Conservation (phyloP, 2,797 vertebrate genomes). For the Lindbergichthys nudifrons region DNA sequence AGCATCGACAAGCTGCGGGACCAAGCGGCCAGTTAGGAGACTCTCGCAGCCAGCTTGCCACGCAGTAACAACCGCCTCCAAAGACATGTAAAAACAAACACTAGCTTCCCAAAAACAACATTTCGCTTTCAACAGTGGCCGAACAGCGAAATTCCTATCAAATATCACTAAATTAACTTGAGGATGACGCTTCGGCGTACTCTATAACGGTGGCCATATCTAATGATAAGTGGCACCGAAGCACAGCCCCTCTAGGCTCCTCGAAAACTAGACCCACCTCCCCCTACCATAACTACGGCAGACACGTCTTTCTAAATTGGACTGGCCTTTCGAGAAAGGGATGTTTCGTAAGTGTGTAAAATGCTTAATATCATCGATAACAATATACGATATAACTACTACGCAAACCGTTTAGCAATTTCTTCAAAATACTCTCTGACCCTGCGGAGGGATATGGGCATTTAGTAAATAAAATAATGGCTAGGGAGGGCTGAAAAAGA, state of each 20-base stretch:
- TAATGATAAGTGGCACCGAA: conserved; percentile 86
- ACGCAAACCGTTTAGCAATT: conserved; percentile 64
- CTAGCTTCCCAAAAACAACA: conserved; percentile 50
- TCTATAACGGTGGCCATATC: conserved; percentile 88
- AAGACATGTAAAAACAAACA: conserved; percentile 55
- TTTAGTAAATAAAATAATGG: conserved; percentile 90
- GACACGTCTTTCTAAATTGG: background rate
- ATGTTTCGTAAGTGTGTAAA: background rate
- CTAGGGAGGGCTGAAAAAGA: conserved; percentile 62
- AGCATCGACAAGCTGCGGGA: conserved; percentile 82
- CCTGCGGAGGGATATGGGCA: conserved; percentile 87
- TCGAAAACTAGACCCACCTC: conserved; percentile 77
- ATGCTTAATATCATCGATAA: background rate
- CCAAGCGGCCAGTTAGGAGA: conserved; percentile 78
- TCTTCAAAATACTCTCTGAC: conserved; percentile 87
- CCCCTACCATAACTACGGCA: conserved; percentile 53
- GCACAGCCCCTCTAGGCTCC: conserved; percentile 75
- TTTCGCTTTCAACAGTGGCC: conserved; percentile 22
- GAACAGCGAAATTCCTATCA: conserved; percentile 42
- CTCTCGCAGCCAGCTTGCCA: conserved; percentile 76
- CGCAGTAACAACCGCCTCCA: conserved; percentile 73
- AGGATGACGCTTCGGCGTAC: conserved; percentile 79
- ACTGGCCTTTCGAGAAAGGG: background rate
- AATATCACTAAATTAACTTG: conserved; percentile 84
- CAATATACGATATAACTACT: conserved; percentile 13